Conservation (phyloP, 2,888 invertebrate genomes). For the Rhagonycha lutea region DNA sequence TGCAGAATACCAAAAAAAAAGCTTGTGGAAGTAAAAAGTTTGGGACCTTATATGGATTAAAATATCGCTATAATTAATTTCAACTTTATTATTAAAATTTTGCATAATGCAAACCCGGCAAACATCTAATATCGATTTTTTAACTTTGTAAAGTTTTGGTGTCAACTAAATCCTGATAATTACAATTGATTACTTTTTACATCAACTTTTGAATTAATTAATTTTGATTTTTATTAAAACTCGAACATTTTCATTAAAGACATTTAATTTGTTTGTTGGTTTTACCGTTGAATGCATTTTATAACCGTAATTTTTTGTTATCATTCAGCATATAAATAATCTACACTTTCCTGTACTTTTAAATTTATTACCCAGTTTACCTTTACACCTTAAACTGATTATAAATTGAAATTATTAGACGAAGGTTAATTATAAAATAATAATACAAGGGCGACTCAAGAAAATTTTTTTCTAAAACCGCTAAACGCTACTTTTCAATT, state of each 20-base stretch:
- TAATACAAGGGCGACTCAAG: background rate
- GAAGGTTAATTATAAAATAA: background rate
- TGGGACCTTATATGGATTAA: background rate
- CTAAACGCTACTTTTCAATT: too few relatives aligned
- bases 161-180: background rate
- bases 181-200: background rate
- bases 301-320: background rate
- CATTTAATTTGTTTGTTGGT: background rate
- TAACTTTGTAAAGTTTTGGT: background rate
- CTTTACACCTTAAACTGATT: background rate
- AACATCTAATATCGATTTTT: background rate
- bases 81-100: background rate
- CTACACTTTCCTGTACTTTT: background rate
- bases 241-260: background rate
- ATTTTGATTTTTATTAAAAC: background rate
- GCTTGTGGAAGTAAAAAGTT: background rate
- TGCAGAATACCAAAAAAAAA: background rate
- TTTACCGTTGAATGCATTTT: too few relatives aligned
- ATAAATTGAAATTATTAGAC: background rate
- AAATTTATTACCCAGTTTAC: background rate
- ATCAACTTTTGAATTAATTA: background rate
- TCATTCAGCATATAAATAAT: background rate
- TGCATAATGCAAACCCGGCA: background rate
- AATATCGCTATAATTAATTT: background rate
- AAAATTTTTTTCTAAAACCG: background rate